Evolutionary conservation across 2,888 invertebrate genomes (phyloP).

Genomic region (Onthophagus sagittarius): DNA sequence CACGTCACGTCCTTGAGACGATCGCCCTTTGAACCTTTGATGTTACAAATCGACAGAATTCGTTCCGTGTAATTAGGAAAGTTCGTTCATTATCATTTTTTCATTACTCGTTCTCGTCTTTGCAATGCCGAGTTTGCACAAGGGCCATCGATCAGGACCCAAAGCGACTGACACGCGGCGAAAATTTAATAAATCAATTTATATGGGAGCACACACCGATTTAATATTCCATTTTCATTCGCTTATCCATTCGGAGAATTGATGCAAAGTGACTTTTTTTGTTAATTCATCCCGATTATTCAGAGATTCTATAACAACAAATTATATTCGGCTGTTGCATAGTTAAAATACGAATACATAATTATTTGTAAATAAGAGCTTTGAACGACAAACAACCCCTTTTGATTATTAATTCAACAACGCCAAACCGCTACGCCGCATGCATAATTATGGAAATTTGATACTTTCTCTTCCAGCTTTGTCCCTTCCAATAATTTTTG

Average conservation of each 20-base stretch:
- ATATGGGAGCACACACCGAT: constrained; percentile 9
- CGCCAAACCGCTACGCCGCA: too few relatives aligned
- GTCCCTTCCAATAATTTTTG: neutral
- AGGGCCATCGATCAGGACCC: neutral
- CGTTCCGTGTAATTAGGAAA: neutral
- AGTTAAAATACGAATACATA: too few relatives aligned
- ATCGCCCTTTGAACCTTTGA: neutral
- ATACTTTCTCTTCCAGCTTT: neutral
- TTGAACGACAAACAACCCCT: too few relatives aligned
- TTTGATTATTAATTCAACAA: too few relatives aligned
- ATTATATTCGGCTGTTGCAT: too few relatives aligned
- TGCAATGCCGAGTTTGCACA: neutral
- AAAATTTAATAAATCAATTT: constrained; percentile 18
- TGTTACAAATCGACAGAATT: neutral
- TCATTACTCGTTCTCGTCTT: neutral
- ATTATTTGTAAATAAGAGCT: too few relatives aligned
- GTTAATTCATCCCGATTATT: too few relatives aligned
- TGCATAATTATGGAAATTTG: too few relatives aligned
- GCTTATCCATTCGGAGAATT: neutral
- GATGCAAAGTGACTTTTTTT: neutral
- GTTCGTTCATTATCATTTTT: neutral
- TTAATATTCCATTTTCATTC: constrained; percentile 1
- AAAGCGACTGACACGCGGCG: neutral
- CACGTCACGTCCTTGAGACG: constrained; percentile 7
- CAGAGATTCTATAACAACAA: too few relatives aligned